phyloP scores from a whole-genome alignment of 2,888 invertebrate species.

The Lamellibrachia satsuma region DNA sequence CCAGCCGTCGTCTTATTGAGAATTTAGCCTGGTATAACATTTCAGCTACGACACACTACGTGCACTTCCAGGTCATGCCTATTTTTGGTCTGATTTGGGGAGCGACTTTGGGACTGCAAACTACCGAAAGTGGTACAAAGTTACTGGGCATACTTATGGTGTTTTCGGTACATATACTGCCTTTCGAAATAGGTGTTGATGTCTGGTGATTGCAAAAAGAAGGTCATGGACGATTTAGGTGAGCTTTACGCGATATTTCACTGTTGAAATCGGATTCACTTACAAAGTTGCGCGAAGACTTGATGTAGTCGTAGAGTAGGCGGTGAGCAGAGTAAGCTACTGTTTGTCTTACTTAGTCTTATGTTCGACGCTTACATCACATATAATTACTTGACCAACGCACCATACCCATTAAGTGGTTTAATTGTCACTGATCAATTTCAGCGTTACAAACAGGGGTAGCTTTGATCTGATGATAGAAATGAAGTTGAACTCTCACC shows the following conservation, averaged over 20 bases:
- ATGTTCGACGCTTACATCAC: not conserved
- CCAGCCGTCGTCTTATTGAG: not conserved
- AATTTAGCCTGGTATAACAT: not conserved
- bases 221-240: constrained; percentile 11
- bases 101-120: constrained; percentile 3
- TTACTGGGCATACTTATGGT: not conserved
- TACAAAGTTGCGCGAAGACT: not conserved
- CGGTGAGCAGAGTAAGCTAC: not conserved
- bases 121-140: not conserved
- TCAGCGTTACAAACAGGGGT: not conserved
- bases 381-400: not conserved
- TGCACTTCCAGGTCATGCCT: constrained; percentile 13
- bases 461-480: no score
- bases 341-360: not conserved
- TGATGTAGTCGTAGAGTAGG: not conserved
- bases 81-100: not conserved
- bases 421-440: not conserved
- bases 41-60: not conserved
- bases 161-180: not conserved
- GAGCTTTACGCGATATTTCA: constrained; percentile 11
- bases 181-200: constrained; percentile 3
- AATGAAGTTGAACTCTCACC: no score
- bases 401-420: not conserved
- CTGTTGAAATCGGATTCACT: not conserved
- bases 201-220: constrained; percentile 9